Base-by-base conservation (phyloP, 2,888 invertebrate species). In the Anthrax anthrax region DNA sequence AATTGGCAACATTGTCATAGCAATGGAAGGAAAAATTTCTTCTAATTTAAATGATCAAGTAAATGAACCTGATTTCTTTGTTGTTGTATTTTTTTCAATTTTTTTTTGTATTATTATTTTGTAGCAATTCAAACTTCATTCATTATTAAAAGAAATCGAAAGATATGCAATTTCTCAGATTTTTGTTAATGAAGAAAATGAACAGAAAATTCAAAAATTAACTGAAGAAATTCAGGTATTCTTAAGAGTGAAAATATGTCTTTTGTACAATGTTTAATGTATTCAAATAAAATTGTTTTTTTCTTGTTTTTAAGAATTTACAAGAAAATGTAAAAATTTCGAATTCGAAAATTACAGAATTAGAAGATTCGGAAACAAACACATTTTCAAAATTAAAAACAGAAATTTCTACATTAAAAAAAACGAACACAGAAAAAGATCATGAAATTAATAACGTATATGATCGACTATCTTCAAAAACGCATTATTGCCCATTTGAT, bases 361-460 rank as follows among this genome's bases (percentile, higher is more conserved):
- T 46, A 3, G 38, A 37, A 4, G n/a, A n/a, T n/a, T n/a, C 14
- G 2, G 44, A 44, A 37, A 27, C 40, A n/a, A 27, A 36, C 14
- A 13, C 17, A 2, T 36, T 47, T 3, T 19, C 40, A 32, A 43
- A 47, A n/a, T 17, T 47, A 1, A 47, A 47, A 34, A n/a, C 4
- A 12, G 45, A 50, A 41, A 18, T 46, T 4, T 29, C 19, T 5
- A 36, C 41, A 12, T 37, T 40, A 9, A 23, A 43, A 41, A 18
- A 40, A 9, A 16, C 42, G 2, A 16, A 46, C n/a, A 10, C 9
- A 2, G 47, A 47, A 3, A 50, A 47, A 16, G 47, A 50, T 2
- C 36, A 39, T 10, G 46, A 50, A 37, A 46, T 50, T 18, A 5
- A 29, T 6, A 14, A 29, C 19, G 47, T 50, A 27, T 18, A n/a